Evolutionary conservation across 2,113 vertebrate genomes (phyloP).

Genomic region (Burhinus bistriatus): DNA sequence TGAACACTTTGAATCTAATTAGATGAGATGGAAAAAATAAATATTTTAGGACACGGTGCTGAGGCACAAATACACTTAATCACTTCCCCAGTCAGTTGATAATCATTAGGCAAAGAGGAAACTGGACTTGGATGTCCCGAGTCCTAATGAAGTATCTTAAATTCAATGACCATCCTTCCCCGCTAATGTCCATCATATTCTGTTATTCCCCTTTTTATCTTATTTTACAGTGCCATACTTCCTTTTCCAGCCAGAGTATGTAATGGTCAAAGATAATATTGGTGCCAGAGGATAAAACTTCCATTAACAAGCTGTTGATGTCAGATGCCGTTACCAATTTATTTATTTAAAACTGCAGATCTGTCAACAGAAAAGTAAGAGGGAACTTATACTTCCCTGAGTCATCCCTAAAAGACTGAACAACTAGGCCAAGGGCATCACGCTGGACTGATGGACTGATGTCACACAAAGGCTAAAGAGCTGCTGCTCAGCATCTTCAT

Average conservation of each 20-base stretch:
- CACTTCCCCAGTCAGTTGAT: neutral
- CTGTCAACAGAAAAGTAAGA: neutral
- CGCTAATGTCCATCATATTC: neutral
- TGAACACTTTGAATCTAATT: neutral
- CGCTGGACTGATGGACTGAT: too few relatives aligned
- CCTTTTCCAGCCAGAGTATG: neutral
- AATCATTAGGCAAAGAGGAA: neutral
- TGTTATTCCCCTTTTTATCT: neutral
- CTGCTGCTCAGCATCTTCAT: neutral
- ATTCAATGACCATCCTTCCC: neutral
- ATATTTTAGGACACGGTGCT: neutral
- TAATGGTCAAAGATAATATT: neutral
- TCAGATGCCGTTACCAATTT: neutral
- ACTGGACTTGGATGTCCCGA: neutral
- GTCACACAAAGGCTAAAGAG: neutral
- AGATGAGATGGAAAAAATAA: neutral
- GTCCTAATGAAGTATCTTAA: neutral
- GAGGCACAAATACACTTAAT: neutral
- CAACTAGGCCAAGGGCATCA: neutral
- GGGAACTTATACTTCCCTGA: neutral
- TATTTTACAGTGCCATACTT: neutral
- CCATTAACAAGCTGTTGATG: neutral
- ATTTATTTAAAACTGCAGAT: neutral
- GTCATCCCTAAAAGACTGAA: neutral
- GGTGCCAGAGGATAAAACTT: constrained; percentile 4